Percentiles rank a stretch among this genome's conserved stretches.
Evolutionary conservation across 2,888 invertebrate genomes (phyloP).

Genomic region (Microctonus brassicae): DNA sequence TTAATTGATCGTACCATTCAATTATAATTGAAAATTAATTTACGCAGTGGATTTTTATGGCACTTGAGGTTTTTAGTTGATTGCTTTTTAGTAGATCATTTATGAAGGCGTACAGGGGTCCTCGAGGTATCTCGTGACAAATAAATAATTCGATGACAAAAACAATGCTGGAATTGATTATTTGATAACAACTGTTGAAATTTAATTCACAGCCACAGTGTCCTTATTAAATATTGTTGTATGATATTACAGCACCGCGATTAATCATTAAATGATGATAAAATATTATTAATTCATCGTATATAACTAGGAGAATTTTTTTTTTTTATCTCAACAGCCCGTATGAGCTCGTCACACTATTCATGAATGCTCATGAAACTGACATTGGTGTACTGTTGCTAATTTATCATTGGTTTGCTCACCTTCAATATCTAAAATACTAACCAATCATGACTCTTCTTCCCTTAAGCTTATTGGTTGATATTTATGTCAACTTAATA

Average conservation of each 20-base stretch:
- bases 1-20: constrained; percentile 48
- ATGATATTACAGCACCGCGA: constrained; percentile 16
- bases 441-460: neutral
- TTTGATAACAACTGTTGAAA: constrained; percentile 11
- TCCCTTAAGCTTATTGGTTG: neutral
- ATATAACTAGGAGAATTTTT: constrained; percentile 43
- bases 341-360: constrained; percentile 38
- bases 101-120: constrained; percentile 35
- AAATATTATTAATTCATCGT: constrained; percentile 45
- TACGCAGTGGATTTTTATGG: constrained; percentile 40
- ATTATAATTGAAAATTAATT: constrained; percentile 42
- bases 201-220: constrained; percentile 11
- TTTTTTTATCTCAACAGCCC: constrained; percentile 42
- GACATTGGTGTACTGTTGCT: constrained; percentile 36
- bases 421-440: neutral
- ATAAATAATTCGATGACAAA: constrained; percentile 43
- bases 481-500: neutral
- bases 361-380: no score
- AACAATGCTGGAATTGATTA: constrained; percentile 23
- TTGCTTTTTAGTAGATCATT: constrained; percentile 45
- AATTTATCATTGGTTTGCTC: neutral
- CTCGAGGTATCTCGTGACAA: constrained; percentile 41
- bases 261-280: constrained; percentile 34
- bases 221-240: constrained; percentile 6
- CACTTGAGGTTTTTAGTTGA: constrained; percentile 43